Conservation (phyloP, 2,797 vertebrate species). For the Hylomyscus alleni region DNA sequence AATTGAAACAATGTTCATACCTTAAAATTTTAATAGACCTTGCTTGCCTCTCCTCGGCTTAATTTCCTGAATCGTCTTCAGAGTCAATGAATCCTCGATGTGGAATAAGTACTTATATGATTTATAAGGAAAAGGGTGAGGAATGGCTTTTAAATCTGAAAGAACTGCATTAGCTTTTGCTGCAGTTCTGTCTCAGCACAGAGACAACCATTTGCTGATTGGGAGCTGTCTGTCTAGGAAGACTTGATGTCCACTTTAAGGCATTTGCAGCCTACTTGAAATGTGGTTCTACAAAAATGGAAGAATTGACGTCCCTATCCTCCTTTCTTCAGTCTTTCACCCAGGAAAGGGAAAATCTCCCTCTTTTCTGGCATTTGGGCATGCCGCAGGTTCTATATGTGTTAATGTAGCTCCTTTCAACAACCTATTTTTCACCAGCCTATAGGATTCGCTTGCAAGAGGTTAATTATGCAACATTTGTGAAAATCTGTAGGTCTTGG, state of each 20-base stretch:
- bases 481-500: background rate
- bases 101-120: background rate
- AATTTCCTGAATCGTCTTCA: constrained; percentile 41
- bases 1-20: background rate
- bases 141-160: constrained; percentile 8
- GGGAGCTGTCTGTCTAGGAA: constrained; percentile 44
- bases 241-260: constrained; percentile 32
- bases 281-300: constrained; percentile 74
- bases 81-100: background rate
- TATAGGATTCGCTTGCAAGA: background rate
- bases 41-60: background rate
- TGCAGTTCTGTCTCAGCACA: background rate
- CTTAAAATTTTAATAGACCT: constrained; percentile 57
- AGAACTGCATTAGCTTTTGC: constrained; percentile 33
- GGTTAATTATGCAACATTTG: background rate
- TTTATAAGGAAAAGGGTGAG: constrained; percentile 7
- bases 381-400: background rate
- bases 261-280: constrained; percentile 61
- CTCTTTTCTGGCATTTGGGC: background rate
- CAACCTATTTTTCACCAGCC: background rate
- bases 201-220: background rate
- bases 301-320: constrained; percentile 57
- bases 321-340: background rate
- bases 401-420: background rate
- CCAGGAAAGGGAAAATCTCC: background rate